Conservation (phyloP, 2,888 invertebrate species). For the Drosophila atripex region DNA sequence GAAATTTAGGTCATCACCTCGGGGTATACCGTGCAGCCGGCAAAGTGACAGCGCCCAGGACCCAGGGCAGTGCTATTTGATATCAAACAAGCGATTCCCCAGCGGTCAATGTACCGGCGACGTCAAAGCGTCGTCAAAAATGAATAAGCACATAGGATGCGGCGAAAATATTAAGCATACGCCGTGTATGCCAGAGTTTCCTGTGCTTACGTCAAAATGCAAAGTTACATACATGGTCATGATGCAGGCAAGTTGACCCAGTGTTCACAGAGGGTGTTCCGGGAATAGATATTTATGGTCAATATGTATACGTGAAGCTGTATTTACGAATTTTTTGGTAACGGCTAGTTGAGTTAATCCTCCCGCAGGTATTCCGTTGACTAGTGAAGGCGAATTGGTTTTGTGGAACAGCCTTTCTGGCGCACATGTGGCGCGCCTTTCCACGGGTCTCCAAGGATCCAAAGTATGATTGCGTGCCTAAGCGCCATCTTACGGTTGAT, state of each 20-base stretch:
- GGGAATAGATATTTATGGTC: not conserved
- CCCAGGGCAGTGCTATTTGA: conserved; percentile 33
- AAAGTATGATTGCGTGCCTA: conserved; percentile 78
- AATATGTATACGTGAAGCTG: too few species aligned
- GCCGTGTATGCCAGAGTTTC: conserved; percentile 56
- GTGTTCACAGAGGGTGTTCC: conserved; percentile 6
- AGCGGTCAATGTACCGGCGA: conserved; percentile 71
- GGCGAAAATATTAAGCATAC: conserved; percentile 77
- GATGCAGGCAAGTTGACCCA: conserved; percentile 18
- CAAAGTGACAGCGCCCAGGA: conserved; percentile 44
- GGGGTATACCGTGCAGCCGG: conserved; percentile 50
- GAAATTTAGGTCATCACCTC: conserved; percentile 72
- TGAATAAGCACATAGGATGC: conserved; percentile 73
- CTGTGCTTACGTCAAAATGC: conserved; percentile 31
- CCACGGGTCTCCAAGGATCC: conserved; percentile 37
- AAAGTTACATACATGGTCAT: conserved; percentile 31
- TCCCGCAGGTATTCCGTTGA: not conserved
- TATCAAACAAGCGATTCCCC: conserved; percentile 55
- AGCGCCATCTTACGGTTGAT: conserved; percentile 77
- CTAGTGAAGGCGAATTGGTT: not conserved
- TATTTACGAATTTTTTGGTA: too few species aligned
- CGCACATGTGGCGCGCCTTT: conserved; percentile 16
- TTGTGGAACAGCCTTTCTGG: not conserved
- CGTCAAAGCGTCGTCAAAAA: conserved; percentile 76
- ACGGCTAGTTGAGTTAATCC: too few species aligned